phyloP scores from a whole-genome alignment of 2,113 vertebrate genomes.

The Tor tambroides region DNA sequence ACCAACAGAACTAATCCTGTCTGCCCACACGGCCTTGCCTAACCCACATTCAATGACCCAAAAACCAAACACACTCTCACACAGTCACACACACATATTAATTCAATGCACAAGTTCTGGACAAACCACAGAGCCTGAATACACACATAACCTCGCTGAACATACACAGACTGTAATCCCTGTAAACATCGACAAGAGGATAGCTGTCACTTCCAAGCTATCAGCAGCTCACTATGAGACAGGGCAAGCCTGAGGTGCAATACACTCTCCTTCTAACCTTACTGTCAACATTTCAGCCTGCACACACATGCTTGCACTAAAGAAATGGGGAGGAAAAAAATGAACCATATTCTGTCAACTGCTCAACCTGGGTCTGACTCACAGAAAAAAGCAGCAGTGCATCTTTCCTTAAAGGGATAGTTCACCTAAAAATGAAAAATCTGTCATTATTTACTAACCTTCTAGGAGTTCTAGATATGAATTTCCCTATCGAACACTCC shows the following conservation, averaged over 20 bases:
- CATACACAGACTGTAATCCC: conserved; percentile 24
- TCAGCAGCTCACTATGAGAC: conserved; percentile 24
- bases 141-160: conserved; percentile 16
- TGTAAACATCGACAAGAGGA: conserved; percentile 36
- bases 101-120: neutral
- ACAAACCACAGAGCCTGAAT: conserved; percentile 9
- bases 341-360: neutral
- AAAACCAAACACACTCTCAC: neutral
- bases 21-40: too few relatives aligned
- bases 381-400: neutral
- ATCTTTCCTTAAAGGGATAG: neutral
- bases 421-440: neutral
- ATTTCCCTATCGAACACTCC: neutral
- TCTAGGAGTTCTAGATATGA: neutral
- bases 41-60: too few relatives aligned
- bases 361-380: neutral
- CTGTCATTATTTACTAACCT: neutral
- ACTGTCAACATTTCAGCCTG: conserved; percentile 19
- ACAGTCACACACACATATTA: neutral
- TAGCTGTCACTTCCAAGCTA: conserved; percentile 32
- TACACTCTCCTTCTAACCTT: conserved; percentile 23
- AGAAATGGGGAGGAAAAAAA: neutral
- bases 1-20: neutral
- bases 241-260: conserved; percentile 32
- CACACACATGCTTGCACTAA: neutral